phyloP scores from a whole-genome alignment of 2,797 vertebrate species.

The Liasis olivaceus region DNA sequence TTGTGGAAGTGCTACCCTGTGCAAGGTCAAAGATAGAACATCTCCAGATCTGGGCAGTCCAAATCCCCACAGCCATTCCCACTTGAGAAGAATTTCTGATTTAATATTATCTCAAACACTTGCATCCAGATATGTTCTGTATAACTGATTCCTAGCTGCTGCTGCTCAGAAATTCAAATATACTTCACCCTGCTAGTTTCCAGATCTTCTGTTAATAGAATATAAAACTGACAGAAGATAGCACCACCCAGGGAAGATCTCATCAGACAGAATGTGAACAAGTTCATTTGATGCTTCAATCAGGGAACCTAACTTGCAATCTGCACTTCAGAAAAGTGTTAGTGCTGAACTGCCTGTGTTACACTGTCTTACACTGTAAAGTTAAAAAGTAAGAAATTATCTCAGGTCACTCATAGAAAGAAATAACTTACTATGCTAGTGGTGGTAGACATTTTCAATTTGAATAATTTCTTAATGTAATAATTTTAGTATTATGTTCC shows the following conservation, averaged over 20 bases:
- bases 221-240: not conserved
- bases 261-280: not conserved
- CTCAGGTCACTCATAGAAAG: not conserved
- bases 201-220: not conserved
- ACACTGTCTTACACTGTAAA: not conserved
- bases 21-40: not conserved
- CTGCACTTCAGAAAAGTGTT: not conserved
- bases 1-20: not conserved
- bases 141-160: not conserved
- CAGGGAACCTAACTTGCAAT: not conserved
- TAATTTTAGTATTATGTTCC: not conserved
- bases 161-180: not conserved
- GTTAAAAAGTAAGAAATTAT: not conserved
- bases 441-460: not conserved
- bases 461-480: not conserved
- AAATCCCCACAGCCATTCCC: not conserved
- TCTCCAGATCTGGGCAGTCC: not conserved
- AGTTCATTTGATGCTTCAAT: not conserved
- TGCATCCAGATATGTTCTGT: not conserved
- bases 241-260: not conserved
- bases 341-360: not conserved
- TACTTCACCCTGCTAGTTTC: not conserved
- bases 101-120: not conserved
- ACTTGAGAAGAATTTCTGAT: not conserved
- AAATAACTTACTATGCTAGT: not conserved